Evolutionary conservation across 2,888 invertebrate species (phyloP), one percentile per base, ranked within the genome.

Genomic region (Lucinisca nassula): DNA sequence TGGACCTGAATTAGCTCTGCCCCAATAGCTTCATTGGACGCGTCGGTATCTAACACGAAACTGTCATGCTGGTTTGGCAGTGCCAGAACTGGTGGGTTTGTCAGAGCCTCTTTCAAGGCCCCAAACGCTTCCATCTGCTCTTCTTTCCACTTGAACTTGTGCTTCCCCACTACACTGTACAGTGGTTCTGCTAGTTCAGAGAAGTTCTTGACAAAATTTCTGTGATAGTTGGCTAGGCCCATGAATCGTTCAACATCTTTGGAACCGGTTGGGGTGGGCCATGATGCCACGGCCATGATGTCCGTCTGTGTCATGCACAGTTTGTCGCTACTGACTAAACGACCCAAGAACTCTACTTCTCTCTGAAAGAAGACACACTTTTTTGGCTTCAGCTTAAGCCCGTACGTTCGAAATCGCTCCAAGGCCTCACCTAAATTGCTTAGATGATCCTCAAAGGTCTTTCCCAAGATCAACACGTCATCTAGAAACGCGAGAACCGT

Each of bases 111-210:
- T 35, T 74, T 76, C 27, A 84, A 45, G 17, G 37, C 30, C 21
- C 38, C 55, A 61, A 87, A 87, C 0, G 87, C 85, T 8, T 12
- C 37, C 30, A 58, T 55, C 24, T 86, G 75, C 24, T 78, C 78
- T 3, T 55, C 49, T 14, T 58, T 75, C 86, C 84, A 89, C 14
- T 32, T 38, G 76, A 85, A 90, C 30, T 58, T 21, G 6, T 82
- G 61, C 35, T 85, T 89, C 10, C 83, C 84, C 0, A 77, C 73
- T 21, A 85, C 24, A 12, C 40, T 70, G 17, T 89, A 80, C 10
- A 92, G 77, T 2, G 87, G 88, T 35, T n/a, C 32, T 0, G 89
- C 78, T 10, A 89, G 51, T 0, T 82, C n/a, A 0, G 89, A 84
- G 84, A 88, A 90, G 37, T 84, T 78, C 32, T 55, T 55, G n/a